Percentiles rank a stretch among this genome's conserved stretches.
These are phyloP conservation scores for Spinibarbus caldwelli DNA, from an alignment of 2,797 vertebrate species.

Conservation along the genomic window DNA sequence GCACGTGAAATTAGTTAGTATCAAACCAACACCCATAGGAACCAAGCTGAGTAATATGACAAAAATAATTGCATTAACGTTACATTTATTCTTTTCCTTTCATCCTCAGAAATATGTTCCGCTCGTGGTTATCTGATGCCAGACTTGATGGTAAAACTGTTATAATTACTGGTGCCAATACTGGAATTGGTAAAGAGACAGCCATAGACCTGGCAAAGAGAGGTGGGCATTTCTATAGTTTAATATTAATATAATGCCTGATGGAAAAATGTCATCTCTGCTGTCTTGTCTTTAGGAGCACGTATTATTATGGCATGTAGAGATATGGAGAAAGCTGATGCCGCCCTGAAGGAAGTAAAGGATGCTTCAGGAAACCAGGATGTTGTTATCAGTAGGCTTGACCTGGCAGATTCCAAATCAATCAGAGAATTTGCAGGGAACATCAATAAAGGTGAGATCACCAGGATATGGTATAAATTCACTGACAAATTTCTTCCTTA, in stretches of 20 bases:
- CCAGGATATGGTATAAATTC: not conserved
- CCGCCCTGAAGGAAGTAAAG: constrained; percentile 80
- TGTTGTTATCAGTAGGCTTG: constrained; percentile 83
- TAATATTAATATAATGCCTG: not conserved
- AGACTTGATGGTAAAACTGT: constrained; percentile 73
- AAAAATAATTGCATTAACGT: not conserved
- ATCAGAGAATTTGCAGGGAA: constrained; percentile 87
- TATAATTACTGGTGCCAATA: constrained; percentile 80
- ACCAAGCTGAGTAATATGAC: not conserved
- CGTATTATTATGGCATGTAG: constrained; percentile 88
- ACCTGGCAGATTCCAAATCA: constrained; percentile 86
- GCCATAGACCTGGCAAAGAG: constrained; percentile 78
- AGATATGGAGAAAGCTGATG: constrained; percentile 80
- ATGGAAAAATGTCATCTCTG: not conserved
- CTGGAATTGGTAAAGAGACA: constrained; percentile 80
- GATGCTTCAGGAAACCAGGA: constrained; percentile 79
- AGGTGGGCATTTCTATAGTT: constrained; percentile 60
- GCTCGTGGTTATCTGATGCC: constrained; percentile 69
- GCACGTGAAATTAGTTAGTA: not conserved
- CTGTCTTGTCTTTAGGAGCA: constrained; percentile 76
- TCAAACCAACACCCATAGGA: not conserved
- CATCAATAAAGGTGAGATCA: constrained; percentile 81
- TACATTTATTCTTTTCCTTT: not conserved
- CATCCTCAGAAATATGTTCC: constrained; percentile 68
- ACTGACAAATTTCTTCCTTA: no score